Conservation (phyloP, 2,113 vertebrate genomes). For the Xiphorhynchus elegans region DNA sequence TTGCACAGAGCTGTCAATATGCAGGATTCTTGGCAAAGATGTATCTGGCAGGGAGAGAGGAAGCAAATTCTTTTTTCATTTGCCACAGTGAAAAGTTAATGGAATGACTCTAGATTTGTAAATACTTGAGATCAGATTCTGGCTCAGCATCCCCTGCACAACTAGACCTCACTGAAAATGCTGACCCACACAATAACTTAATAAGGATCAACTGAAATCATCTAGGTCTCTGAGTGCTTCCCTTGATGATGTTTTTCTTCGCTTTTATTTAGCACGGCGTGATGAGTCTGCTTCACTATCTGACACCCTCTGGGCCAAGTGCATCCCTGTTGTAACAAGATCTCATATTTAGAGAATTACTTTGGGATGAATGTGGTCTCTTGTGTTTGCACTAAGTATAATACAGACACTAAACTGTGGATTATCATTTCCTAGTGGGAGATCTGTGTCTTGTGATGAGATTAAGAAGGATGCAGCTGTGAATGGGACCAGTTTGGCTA, state of each 20-base stretch:
- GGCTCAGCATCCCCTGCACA: neutral
- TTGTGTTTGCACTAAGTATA: slow-evolving; percentile 58
- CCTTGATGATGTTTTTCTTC: neutral
- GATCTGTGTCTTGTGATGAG: slow-evolving; percentile 54
- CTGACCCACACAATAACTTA: neutral
- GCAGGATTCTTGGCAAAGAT: neutral
- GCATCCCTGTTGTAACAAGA: slow-evolving; percentile 43
- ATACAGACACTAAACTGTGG: slow-evolving; percentile 60
- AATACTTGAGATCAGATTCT: neutral
- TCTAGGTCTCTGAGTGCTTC: neutral
- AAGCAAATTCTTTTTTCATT: neutral
- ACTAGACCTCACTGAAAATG: neutral
- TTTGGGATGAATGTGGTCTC: slow-evolving; percentile 53
- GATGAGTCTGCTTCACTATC: neutral
- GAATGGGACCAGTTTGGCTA: slow-evolving; percentile 22
- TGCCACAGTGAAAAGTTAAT: neutral
- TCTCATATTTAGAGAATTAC: slow-evolving; percentile 57
- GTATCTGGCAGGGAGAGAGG: neutral
- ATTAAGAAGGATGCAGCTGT: slow-evolving; percentile 62
- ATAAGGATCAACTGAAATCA: neutral
- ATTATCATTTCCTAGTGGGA: slow-evolving; percentile 66
- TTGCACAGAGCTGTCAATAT: neutral
- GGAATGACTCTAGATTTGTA: neutral
- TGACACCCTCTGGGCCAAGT: neutral
- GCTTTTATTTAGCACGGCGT: neutral